These are phyloP conservation scores for Mus spicilegus DNA, from an alignment of 2,113 vertebrate genomes.

Conservation along the genomic window DNA sequence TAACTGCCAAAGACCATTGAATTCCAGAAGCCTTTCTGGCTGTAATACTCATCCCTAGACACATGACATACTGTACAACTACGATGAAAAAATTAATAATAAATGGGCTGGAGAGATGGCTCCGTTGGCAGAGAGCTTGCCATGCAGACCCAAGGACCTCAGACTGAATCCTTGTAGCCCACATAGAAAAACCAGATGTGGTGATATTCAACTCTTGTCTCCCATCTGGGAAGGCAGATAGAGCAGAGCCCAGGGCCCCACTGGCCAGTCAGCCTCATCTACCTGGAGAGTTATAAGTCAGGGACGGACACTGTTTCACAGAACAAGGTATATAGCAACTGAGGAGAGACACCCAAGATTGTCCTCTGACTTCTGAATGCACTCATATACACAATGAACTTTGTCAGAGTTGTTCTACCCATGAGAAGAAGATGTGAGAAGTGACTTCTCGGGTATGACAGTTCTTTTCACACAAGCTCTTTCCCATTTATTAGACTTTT, in stretches of 20 bases:
- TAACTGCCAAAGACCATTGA: conserved; percentile 23
- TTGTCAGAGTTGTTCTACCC: background rate
- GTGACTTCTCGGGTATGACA: background rate
- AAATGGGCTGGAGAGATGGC: background rate
- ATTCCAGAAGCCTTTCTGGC: conserved; percentile 63
- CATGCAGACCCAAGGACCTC: background rate
- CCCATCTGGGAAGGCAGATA: background rate
- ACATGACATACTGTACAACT: background rate
- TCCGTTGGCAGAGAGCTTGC: background rate
- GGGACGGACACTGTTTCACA: background rate
- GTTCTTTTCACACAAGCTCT: conserved; percentile 46
- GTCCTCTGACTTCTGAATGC: background rate
- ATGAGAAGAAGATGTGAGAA: background rate
- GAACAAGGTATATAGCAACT: background rate
- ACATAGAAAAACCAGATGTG: background rate
- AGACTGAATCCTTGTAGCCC: background rate
- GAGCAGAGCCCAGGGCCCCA: background rate
- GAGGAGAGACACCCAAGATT: background rate
- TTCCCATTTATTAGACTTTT: conserved; percentile 21
- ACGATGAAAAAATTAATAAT: background rate
- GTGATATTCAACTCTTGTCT: no score
- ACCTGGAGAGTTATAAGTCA: no score
- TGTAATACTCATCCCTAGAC: conserved; percentile 46
- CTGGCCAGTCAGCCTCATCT: background rate
- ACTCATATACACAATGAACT: background rate